Evolutionary conservation across 2,888 invertebrate genomes (phyloP), one percentile per base, ranked within the genome.

Genomic region (Dioctria linearis): DNA sequence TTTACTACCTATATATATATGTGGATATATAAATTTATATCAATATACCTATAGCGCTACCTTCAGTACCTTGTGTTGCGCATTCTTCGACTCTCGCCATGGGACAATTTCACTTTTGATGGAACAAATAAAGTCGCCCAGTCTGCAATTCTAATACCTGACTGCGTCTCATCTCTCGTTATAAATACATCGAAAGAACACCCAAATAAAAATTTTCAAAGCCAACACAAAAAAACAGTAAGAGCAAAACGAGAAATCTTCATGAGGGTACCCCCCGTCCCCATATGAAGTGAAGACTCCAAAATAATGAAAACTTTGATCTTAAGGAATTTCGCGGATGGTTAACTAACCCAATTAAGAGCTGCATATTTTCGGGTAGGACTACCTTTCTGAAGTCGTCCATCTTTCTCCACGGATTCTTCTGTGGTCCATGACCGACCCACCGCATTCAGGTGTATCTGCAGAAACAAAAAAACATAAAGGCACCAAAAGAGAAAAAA

Each of bases 321-420:
- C 84, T 83, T 83, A 75, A 80, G 84, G 84, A 84, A 84, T 84
- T 84, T 84, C 84, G 84, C 84, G 84, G 84, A 84, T 84, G 84
- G 84, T 83, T 84, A 84, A 83, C 83, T 84, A 84, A 84, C 84
- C 84, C 84, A 84, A 84, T 84, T 84, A 84, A 84, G 69, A 79
- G 69, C 67, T 66, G 66, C 66, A 78, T 73, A 82, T 81, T 81
- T 76, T 78, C 78, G 73, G 49, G 54, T 59, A 73, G 79, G 71
- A 59, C 82, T 81, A 78, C 81, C 82, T 82, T 82, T 78, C 79
- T 39, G 61, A 67, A 79, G 79, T 66, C 78, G 66, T 78, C 57
- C 78, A 78, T 78, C 78, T 78, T 78, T 67, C 57, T 51, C 66
- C 78, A 54, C 78, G 46, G 78, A 78, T 78, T 66, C 66, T 54